Conservation (phyloP, 1,140 invertebrate genomes). For the Magallana angulata region DNA sequence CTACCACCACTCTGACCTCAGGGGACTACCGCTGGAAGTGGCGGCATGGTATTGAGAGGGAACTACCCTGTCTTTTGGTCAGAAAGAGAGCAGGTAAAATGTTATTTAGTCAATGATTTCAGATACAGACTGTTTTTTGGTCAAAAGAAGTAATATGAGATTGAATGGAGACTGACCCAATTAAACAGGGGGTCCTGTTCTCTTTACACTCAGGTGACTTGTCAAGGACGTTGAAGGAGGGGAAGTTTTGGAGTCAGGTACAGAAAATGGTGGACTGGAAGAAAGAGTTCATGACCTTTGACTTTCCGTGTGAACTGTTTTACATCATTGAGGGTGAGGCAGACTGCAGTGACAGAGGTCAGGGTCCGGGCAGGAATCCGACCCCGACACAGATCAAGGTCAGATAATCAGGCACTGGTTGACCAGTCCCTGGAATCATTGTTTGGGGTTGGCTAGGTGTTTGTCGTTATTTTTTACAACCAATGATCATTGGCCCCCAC, state of each 20-base stretch:
- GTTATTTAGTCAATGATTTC: not conserved
- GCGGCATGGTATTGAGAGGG: slow-evolving; percentile 55
- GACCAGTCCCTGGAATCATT: too few relatives aligned
- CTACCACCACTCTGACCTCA: slow-evolving; percentile 48
- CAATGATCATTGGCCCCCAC: too few relatives aligned
- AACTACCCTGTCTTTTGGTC: slow-evolving; percentile 63
- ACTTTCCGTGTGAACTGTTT: slow-evolving; percentile 53
- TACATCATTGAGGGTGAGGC: slow-evolving; percentile 66
- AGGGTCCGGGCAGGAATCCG: slow-evolving; percentile 65
- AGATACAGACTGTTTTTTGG: not conserved
- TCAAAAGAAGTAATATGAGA: too few relatives aligned
- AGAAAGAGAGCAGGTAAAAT: slow-evolving; percentile 65
- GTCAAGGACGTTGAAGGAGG: slow-evolving; percentile 64
- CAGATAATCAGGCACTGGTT: not conserved
- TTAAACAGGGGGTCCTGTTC: not conserved
- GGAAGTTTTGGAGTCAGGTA: slow-evolving; percentile 66
- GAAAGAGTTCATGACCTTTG: slow-evolving; percentile 47
- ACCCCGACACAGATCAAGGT: slow-evolving; percentile 64
- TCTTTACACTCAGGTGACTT: slow-evolving; percentile 62
- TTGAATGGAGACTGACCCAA: not conserved
- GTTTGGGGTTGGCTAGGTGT: too few relatives aligned
- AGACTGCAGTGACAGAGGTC: slow-evolving; percentile 67
- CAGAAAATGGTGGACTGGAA: slow-evolving; percentile 65
- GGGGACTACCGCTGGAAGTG: slow-evolving; percentile 67
- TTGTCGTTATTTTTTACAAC: too few relatives aligned